Evolutionary conservation across 2,797 vertebrate genomes (phyloP).

Genomic region (Ctenochaetus hawaiiensis): DNA sequence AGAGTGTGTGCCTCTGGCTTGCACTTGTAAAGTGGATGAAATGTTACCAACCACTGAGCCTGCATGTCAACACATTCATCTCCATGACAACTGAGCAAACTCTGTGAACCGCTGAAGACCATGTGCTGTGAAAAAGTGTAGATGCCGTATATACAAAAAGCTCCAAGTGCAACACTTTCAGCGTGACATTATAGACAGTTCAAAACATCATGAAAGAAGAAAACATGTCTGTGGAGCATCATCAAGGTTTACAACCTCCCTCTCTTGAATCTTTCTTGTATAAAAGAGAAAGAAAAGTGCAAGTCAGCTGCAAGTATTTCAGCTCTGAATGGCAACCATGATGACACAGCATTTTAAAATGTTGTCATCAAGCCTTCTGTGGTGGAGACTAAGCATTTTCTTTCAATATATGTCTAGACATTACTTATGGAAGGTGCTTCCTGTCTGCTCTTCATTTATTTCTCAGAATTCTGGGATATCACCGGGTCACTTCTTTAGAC

Average conservation of each 20-base stretch:
- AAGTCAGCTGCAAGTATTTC: background rate
- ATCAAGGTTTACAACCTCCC: no score
- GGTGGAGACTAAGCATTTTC: background rate
- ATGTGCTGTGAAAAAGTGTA: background rate
- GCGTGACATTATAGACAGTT: background rate
- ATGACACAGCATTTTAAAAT: background rate
- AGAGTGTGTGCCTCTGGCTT: background rate
- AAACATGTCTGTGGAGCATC: background rate
- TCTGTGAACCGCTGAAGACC: background rate
- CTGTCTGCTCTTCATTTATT: background rate
- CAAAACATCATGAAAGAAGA: background rate
- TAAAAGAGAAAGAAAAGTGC: background rate
- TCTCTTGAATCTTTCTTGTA: background rate
- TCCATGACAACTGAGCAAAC: background rate
- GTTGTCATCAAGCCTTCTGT: no score
- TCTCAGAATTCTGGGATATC: background rate
- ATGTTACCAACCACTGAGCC: background rate
- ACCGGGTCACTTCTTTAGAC: background rate
- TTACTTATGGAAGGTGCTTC: background rate
- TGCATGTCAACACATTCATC: background rate
- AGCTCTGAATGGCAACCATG: background rate
- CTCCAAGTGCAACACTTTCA: background rate
- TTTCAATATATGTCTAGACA: background rate
- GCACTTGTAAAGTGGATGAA: background rate
- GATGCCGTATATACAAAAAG: no score